A percentile compares a stretch with the other conserved stretches of the same genome.
Conservation (phyloP, 2,888 invertebrate species). For the Beris morrisii region DNA sequence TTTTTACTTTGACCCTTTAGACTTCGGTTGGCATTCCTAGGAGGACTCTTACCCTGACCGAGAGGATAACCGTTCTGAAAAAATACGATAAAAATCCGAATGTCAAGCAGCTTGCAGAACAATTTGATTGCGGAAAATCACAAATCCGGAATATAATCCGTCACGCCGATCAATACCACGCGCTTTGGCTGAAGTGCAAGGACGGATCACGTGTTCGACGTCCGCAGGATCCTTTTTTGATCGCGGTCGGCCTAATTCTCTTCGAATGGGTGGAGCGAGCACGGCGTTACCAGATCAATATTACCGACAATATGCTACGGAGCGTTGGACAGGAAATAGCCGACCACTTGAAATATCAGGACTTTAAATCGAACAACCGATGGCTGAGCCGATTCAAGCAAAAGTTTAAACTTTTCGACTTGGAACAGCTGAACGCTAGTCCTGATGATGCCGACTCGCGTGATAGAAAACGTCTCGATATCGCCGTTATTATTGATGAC, state of each 20-base stretch:
- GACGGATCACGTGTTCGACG: too few species aligned
- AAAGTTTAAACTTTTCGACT: conserved; percentile 8
- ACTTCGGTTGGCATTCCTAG: too few species aligned
- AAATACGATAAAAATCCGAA: too few species aligned
- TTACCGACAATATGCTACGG: conserved; percentile 17
- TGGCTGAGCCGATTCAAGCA: conserved; percentile 15
- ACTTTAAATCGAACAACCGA: conserved; percentile 6
- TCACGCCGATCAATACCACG: too few species aligned
- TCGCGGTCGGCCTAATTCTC: conserved; percentile 11
- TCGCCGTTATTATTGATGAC: conserved; percentile 16
- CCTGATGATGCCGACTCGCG: neutral
- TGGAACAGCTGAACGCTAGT: neutral
- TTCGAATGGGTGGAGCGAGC: conserved; percentile 26
- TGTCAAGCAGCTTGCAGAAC: too few species aligned
- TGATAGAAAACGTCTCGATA: conserved; percentile 16
- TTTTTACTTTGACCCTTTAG: too few species aligned
- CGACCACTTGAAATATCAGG: conserved; percentile 2
- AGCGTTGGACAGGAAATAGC: conserved; percentile 26
- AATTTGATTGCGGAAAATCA: too few species aligned
- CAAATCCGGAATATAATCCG: too few species aligned
- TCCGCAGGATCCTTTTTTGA: too few species aligned
- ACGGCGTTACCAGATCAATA: conserved; percentile 18
- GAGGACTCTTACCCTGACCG: too few species aligned
- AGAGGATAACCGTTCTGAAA: too few species aligned
- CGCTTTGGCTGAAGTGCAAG: too few species aligned